These are phyloP conservation scores for Caenorhabditis remanei DNA, from an alignment of 1,140 invertebrate genomes.

Conservation along the genomic window DNA sequence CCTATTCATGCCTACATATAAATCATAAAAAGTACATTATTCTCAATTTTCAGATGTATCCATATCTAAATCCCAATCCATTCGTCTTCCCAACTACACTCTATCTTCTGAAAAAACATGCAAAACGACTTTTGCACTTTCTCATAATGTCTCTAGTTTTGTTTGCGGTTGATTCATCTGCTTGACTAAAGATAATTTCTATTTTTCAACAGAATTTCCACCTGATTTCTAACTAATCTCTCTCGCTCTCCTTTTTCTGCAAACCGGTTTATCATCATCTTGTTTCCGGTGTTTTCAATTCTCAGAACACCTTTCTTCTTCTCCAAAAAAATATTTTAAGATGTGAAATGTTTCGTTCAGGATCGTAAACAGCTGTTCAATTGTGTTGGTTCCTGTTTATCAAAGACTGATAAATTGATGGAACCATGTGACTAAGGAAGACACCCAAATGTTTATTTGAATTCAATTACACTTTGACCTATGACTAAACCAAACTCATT, in stretches of 20 bases:
- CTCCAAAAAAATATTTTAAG: too few relatives aligned
- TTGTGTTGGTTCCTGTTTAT: too few relatives aligned
- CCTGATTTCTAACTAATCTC: conserved; percentile 17
- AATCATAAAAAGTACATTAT: neutral
- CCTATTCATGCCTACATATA: neutral
- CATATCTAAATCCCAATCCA: neutral
- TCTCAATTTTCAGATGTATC: neutral
- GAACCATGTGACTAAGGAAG: too few relatives aligned
- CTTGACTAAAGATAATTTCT: neutral
- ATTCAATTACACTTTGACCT: neutral
- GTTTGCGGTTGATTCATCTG: neutral
- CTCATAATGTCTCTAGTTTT: neutral
- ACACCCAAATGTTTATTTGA: too few relatives aligned
- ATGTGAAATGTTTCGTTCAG: too few relatives aligned
- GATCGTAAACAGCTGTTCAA: too few relatives aligned
- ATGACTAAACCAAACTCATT: neutral
- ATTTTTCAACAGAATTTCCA: neutral
- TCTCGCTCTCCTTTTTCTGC: neutral
- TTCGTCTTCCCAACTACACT: neutral
- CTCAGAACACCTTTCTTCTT: neutral
- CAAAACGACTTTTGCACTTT: conserved; percentile 9
- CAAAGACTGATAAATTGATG: too few relatives aligned
- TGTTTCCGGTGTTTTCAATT: conserved; percentile 27
- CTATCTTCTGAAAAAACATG: neutral
- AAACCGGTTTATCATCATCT: conserved; percentile 1